Evolutionary conservation across 2,888 invertebrate species (phyloP).

Genomic region (Laothoe populi): DNA sequence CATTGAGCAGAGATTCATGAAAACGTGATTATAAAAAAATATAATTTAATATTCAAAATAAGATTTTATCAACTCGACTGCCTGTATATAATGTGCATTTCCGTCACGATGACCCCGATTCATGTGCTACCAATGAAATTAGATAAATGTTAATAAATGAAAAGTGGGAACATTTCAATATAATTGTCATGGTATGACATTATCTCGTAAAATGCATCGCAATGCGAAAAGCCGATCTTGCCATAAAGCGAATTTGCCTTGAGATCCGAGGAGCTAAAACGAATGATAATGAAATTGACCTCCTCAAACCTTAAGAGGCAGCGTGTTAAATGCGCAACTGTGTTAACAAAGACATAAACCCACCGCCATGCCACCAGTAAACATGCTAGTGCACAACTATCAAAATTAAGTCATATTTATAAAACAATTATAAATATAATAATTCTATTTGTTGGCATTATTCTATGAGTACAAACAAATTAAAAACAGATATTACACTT

Average conservation of each 20-base stretch:
- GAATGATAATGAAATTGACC: neutral
- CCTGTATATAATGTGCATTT: slow-evolving; percentile 36
- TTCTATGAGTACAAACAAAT: slow-evolving; percentile 19
- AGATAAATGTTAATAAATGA: slow-evolving; percentile 14
- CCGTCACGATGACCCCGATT: slow-evolving; percentile 25
- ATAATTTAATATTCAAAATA: neutral
- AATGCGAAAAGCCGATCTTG: slow-evolving; percentile 46
- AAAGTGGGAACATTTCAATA: slow-evolving; percentile 28
- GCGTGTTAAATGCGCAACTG: slow-evolving; percentile 61
- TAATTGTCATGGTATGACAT: slow-evolving; percentile 31
- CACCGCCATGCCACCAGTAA: slow-evolving; percentile 73
- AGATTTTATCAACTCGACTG: neutral
- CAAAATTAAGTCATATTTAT: slow-evolving; percentile 18
- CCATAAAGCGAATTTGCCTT: slow-evolving; percentile 36
- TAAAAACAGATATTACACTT: neutral
- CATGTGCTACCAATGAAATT: slow-evolving; percentile 20
- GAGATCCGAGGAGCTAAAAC: slow-evolving; percentile 52
- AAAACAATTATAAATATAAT: slow-evolving; percentile 13
- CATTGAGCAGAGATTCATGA: slow-evolving; percentile 73
- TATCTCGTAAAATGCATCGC: slow-evolving; percentile 43
- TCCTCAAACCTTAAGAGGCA: slow-evolving; percentile 59
- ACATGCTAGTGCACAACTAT: slow-evolving; percentile 65
- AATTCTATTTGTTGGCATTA: slow-evolving; percentile 1
- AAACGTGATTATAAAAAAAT: slow-evolving; percentile 28
- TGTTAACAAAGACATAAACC: slow-evolving; percentile 81